These are phyloP conservation scores for Torymus tubicola DNA, from an alignment of 2,888 invertebrate species.

Conservation along the genomic window DNA sequence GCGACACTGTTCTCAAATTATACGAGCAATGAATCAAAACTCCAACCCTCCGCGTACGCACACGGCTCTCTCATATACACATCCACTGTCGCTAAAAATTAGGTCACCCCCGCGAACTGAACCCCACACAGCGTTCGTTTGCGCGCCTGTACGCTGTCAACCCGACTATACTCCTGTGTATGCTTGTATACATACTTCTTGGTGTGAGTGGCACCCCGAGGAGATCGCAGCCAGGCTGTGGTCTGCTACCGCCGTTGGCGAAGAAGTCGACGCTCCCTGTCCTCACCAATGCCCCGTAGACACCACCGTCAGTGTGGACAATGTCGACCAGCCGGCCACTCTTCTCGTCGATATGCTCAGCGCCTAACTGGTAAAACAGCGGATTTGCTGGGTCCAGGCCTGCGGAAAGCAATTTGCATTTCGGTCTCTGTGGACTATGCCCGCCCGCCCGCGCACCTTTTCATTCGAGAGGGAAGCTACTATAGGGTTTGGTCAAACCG, in stretches of 20 bases:
- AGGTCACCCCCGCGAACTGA: no score
- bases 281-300: slow-evolving; percentile 61
- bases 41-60: background rate
- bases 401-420: slow-evolving; percentile 45
- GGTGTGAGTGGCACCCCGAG: slow-evolving; percentile 58
- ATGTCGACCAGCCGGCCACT: slow-evolving; percentile 65
- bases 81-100: no score
- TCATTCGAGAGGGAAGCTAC: no score
- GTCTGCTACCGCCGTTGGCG: slow-evolving; percentile 65
- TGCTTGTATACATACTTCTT: slow-evolving; percentile 50
- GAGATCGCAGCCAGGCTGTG: slow-evolving; percentile 67
- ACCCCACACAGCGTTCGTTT: no score
- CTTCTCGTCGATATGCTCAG: slow-evolving; percentile 61
- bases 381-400: slow-evolving; percentile 69
- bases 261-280: slow-evolving; percentile 68
- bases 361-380: slow-evolving; percentile 63
- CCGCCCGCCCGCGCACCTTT: no score
- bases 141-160: no score
- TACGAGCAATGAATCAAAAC: background rate
- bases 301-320: slow-evolving; percentile 68
- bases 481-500: background rate
- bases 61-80: no score
- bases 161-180: no score
- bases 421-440: no score
- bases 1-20: background rate